Evolutionary conservation across 1,140 invertebrate species (phyloP).

Genomic region (Heliothis subflexa): DNA sequence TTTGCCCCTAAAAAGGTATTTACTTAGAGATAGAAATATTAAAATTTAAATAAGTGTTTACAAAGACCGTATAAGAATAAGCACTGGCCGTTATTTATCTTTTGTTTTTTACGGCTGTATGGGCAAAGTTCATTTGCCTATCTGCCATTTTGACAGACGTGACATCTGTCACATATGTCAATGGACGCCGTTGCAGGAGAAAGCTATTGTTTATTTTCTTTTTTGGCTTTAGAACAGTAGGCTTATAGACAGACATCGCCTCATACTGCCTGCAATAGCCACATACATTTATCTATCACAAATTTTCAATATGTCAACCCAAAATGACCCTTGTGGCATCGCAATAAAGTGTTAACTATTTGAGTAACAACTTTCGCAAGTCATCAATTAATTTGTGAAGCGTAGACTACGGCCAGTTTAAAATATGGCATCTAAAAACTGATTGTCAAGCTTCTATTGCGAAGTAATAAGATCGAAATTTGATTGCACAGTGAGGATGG

Average conservation of each 20-base stretch:
- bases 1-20: too few relatives aligned
- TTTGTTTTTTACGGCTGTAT: background rate
- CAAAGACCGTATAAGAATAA: background rate
- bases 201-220: slow-evolving; percentile 22
- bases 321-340: slow-evolving; percentile 5
- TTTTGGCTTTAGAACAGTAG: slow-evolving; percentile 17
- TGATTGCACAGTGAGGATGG: background rate
- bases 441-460: background rate
- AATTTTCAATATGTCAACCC: background rate
- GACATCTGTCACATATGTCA: slow-evolving; percentile 20
- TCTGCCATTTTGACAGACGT: slow-evolving; percentile 7
- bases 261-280: background rate
- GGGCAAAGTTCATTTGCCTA: background rate
- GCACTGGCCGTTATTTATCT: background rate
- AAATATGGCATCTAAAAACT: background rate
- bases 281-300: background rate
- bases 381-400: slow-evolving; percentile 26
- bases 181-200: background rate
- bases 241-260: slow-evolving; percentile 3
- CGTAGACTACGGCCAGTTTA: background rate
- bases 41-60: too few relatives aligned
- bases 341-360: background rate
- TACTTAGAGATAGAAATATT: too few relatives aligned
- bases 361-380: background rate
- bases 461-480: background rate